These are phyloP conservation scores for Tinea semifulvella DNA, from an alignment of 2,888 invertebrate species.

Conservation along the genomic window DNA sequence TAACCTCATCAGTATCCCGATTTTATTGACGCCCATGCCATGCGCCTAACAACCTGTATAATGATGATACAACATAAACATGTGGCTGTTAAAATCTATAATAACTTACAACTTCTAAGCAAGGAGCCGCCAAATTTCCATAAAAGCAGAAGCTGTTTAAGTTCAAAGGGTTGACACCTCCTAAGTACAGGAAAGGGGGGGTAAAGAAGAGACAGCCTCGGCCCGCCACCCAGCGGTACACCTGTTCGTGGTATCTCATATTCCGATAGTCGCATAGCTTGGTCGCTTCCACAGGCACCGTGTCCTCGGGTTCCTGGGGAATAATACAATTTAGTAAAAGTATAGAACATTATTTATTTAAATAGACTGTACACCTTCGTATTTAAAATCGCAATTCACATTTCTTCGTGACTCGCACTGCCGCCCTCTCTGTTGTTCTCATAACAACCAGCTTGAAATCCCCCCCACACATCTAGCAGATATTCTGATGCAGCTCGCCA, in stretches of 20 bases:
- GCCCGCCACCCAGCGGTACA: constrained; percentile 54
- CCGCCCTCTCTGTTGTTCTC: too few relatives aligned
- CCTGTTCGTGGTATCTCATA: constrained; percentile 43
- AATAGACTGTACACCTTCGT: too few relatives aligned
- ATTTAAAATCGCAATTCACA: too few relatives aligned
- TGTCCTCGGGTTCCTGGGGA: constrained; percentile 38
- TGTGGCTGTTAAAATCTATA: background rate
- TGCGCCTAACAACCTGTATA: background rate
- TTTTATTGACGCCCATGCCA: too few relatives aligned
- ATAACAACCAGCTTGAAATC: too few relatives aligned
- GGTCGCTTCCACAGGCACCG: constrained; percentile 29
- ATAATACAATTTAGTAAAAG: too few relatives aligned
- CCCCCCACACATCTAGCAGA: too few relatives aligned
- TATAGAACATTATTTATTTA: too few relatives aligned
- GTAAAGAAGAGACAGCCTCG: constrained; percentile 51
- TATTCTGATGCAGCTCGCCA: too few relatives aligned
- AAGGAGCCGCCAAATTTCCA: constrained; percentile 43
- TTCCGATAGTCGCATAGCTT: constrained; percentile 52
- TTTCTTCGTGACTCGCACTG: too few relatives aligned
- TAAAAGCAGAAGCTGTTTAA: constrained; percentile 42
- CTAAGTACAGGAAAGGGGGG: constrained; percentile 43
- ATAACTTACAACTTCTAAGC: constrained; percentile 54
- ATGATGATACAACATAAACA: background rate
- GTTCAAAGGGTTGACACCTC: constrained; percentile 39
- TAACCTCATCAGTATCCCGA: too few relatives aligned